phyloP scores from a whole-genome alignment of 2,113 vertebrate genomes.

The Piaya cayana region DNA sequence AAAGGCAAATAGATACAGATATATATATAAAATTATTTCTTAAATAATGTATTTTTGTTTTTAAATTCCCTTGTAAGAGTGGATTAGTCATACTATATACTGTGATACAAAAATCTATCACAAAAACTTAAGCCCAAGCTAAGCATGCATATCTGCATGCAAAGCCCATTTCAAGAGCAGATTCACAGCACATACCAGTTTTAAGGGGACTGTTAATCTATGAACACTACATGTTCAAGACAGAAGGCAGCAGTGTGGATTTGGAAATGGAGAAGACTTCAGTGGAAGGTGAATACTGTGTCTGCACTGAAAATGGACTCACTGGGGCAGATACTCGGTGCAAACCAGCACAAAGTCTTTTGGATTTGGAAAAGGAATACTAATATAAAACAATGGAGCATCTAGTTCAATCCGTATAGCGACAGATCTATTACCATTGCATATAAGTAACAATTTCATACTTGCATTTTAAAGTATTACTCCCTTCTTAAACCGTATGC shows the following conservation, averaged over 20 bases:
- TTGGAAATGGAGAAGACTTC: background rate
- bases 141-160: background rate
- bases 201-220: conserved; percentile 58
- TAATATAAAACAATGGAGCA: background rate
- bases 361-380: background rate
- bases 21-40: too few relatives aligned
- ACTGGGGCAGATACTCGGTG: background rate
- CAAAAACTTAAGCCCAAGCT: background rate
- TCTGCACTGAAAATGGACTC: background rate
- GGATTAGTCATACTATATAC: background rate
- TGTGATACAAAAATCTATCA: background rate
- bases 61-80: background rate
- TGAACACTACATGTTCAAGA: conserved; percentile 49
- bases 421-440: background rate
- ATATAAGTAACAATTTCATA: conserved; percentile 1
- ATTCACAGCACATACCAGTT: conserved; percentile 29
- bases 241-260: background rate
- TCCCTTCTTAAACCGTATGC: conserved; percentile 11
- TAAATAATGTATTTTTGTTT: background rate
- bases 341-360: background rate
- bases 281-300: background rate
- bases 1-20: background rate
- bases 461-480: background rate
- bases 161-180: conserved; percentile 34
- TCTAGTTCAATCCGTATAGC: background rate